Base-by-base conservation (phyloP, 2,888 invertebrate species). In the Lepidocyrtoides sp. region DNA sequence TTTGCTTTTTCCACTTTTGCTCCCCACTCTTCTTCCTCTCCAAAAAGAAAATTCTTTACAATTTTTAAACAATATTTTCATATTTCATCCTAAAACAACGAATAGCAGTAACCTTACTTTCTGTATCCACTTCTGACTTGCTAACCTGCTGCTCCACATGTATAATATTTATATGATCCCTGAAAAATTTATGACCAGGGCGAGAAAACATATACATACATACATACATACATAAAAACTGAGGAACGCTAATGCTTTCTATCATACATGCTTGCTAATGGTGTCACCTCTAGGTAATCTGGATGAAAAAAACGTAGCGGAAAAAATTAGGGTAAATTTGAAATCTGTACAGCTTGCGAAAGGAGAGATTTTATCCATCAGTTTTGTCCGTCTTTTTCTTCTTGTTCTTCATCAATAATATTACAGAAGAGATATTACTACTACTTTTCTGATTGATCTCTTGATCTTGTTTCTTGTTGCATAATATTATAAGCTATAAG, bases 251-350 rank as follows among this genome's bases (percentile, higher is more conserved):
- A 79, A 57, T 60, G 60, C 60, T 81, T 81, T 81, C 81, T 41
- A 41, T 29, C 41, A 57, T 81, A 81, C 14, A 81, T 81, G 57
- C 36, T 81, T 81, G 60, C 81, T 81, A 81, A 60, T 81, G 81
- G 57, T 17, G 23, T 60, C 81, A 23, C 41, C n/a, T 54, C 79
- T 26, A 57, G 79, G 36, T 32, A 79, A 54, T 54, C 26, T 8
- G 2, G 12, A 2, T n/a, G 44, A 72, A 44, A 72, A 72, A 7
- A 23, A n/a, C 20, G 26, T 32, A 0, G 7, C 32, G 32, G 66
- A 66, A 14, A n/a, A 66, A 66, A 10, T 17, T 54, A 0, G n/a
- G 4, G 17, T n/a, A 54, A 17, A 54, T 54, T 48, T 36, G 36
- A 36, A 36, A 36, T 36, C 36, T 4, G 36, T 36, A 7, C 7